A percentile compares a stretch with the other conserved stretches of the same genome.
Conservation (phyloP, 2,888 invertebrate species). For the Psylliodes chrysocephalus region DNA sequence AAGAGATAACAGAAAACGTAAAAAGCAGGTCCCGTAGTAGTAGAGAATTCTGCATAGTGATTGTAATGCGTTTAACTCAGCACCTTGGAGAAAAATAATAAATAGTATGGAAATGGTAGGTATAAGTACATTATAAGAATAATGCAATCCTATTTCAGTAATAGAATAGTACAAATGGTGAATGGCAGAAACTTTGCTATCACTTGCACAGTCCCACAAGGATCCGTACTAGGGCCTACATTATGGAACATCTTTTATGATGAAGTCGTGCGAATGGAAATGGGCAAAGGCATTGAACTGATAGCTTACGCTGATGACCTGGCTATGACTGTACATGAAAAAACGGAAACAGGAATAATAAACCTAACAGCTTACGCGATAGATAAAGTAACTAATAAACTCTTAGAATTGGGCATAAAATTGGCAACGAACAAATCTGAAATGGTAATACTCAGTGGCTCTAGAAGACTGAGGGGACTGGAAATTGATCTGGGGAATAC, state of each 20-base stretch:
- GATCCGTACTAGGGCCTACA: no score
- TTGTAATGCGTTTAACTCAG: constrained; percentile 9
- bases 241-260: no score
- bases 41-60: not conserved
- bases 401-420: no score
- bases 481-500: no score
- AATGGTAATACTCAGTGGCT: not conserved
- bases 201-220: constrained; percentile 14
- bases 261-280: not conserved
- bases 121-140: not conserved
- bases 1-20: no score
- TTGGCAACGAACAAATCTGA: not conserved
- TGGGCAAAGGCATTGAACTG: not conserved
- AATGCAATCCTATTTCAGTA: not conserved
- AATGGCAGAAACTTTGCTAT: not conserved
- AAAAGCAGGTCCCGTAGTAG: not conserved
- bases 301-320: no score
- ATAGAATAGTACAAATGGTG: not conserved
- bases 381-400: no score
- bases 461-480: no score
- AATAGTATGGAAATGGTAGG: no score
- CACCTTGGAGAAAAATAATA: constrained; percentile 6
- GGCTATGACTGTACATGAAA: not conserved
- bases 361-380: no score
- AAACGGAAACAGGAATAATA: no score